phyloP scores from a whole-genome alignment of 2,113 vertebrate species.

The Aspidoscelis tigris region DNA sequence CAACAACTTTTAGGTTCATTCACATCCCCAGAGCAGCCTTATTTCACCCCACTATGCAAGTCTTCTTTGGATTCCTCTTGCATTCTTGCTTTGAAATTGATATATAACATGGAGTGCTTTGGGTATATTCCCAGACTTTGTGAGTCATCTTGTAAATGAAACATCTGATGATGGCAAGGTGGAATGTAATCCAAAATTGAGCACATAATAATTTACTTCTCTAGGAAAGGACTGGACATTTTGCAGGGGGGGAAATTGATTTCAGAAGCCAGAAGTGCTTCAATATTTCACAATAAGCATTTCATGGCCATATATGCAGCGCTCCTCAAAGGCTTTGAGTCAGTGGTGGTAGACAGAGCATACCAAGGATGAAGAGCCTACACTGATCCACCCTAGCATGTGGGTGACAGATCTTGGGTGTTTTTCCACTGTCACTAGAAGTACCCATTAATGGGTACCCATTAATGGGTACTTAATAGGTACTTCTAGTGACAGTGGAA shows the following conservation, averaged over 20 bases:
- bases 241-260: background rate
- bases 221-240: fast-evolving
- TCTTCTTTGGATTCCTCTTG: background rate
- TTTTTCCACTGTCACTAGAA: too few species aligned
- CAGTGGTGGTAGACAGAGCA: background rate
- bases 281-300: background rate
- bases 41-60: background rate
- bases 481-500: too few species aligned
- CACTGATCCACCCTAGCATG: too few species aligned
- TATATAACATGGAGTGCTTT: background rate
- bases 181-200: background rate
- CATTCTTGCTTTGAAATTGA: background rate
- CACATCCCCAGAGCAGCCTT: background rate
- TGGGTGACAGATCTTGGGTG: too few species aligned
- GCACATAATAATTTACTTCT: background rate
- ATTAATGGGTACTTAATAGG: too few species aligned
- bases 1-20: too few species aligned
- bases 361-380: too few species aligned
- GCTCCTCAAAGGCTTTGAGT: background rate
- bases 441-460: too few species aligned
- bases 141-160: slow-evolving; percentile 56
- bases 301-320: background rate
- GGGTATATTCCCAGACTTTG: background rate
- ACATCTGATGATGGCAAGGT: background rate
- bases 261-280: background rate